Base-by-base conservation (phyloP, 1,140 invertebrate genomes). In the Leptinotarsa defecta region DNA sequence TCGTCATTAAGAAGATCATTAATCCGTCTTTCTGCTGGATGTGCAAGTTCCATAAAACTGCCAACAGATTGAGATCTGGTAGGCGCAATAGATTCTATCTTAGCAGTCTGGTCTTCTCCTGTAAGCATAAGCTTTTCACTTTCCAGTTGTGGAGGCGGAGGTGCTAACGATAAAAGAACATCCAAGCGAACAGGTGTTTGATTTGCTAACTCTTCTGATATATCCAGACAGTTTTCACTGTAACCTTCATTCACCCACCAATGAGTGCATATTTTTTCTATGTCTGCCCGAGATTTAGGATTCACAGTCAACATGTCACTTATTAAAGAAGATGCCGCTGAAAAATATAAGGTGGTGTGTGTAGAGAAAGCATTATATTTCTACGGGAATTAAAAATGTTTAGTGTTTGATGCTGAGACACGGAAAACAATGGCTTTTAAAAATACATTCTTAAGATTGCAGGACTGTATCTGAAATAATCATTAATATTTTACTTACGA, bases 241-340 rank as follows among this genome's bases (percentile, higher is more conserved):
- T 95, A 95, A 13, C 93, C 94, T 78, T 94, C 89, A 87, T 99
- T 98, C 62, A 99, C 91, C 93, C 93, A 95, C 94, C 95, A 95
- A 88, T 99, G 95, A 24, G 91, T 91, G 83, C 97, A 98, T 61
- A 99, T 97, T 84, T 96, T 95, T 78, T 94, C 92, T 77, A 99
- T 96, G 78, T 94, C 95, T 6, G 97, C 96, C 80, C 98, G 88
- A 82, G 94, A 92, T 19, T 91, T 87, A 0, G 97, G 96, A 83
- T 95, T 94, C 0, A 98, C 96, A 1, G 95, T 96, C 71, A 99
- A 87, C 92, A 99, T 96, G 72, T 95, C 94, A 63, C 94, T 91
- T 73, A 99, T 99, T 20, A 99, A 89, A 49, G 95, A 92, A 15
- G 97, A 98, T 8, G 97, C 97, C 79, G 93, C 96, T 94, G 86